Base-by-base conservation (phyloP, 1,140 invertebrate genomes). In the Tribolium castaneum region DNA sequence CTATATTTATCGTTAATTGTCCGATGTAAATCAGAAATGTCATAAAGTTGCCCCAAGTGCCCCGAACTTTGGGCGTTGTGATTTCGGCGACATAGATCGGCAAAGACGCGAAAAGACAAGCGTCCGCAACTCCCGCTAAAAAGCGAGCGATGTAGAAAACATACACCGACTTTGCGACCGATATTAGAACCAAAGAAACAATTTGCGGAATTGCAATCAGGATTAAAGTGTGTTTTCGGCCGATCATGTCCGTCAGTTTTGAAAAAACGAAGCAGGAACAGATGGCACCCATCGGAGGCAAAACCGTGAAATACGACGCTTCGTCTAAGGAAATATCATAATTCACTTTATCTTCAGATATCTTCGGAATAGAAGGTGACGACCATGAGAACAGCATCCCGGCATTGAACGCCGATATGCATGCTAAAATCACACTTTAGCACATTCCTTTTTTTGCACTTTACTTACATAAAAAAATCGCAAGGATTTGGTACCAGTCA, bases 21-120 rank as follows among this genome's bases (percentile, higher is more conserved):
- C 88, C 89, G 45, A 91, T 86, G 52, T 87, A 87, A 10, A 87
- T 82, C 14, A 88, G 87, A 4, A 86, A 78, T 1, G 84, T 86
- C 88, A 81, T 89, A 87, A 16, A 88, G 1, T 90, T 84, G 52
- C 85, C 85, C 81, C 83, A 85, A 4, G 73, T 78, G 3, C 81
- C 78, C 16, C 82, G 25, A 5, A 83, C 76, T 35, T 80, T 80
- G 6, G 81, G 81, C 19, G 80, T 81, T 6, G 82, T 70, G 7
- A 83, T 76, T 66, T 83, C 82, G 4, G 73, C 78, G 6, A 82
- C 76, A 39, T 83, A 83, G 10, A 72, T 76, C 1, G 81, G 81
- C 9, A 85, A 54, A 3, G 81, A 75, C 3, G 79, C 70, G 52
- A 83, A 85, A 25, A 82, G 62, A 19, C 79, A 78, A 7, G 78